Evolutionary conservation across 2,888 invertebrate species (phyloP).

Genomic region (Orchestes rusci): DNA sequence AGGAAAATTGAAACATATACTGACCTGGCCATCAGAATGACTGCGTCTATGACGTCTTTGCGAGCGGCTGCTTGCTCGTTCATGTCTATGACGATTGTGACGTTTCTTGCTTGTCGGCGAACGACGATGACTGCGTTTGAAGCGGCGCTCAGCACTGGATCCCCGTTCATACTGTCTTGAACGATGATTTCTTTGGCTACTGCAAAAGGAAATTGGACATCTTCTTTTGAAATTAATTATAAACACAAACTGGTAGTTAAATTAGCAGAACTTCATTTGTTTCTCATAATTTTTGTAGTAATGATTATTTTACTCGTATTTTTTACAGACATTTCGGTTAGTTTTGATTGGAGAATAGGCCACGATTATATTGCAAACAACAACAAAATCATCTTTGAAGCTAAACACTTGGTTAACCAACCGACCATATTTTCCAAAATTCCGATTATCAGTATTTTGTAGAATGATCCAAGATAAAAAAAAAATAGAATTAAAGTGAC

Average conservation of each 20-base stretch:
- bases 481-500: no score
- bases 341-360: no score
- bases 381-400: no score
- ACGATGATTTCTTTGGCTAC: slow-evolving; percentile 54
- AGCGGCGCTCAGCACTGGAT: slow-evolving; percentile 72
- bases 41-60: slow-evolving; percentile 42
- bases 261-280: not conserved
- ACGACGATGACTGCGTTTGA: slow-evolving; percentile 78
- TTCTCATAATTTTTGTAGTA: not conserved
- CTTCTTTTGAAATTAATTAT: not conserved
- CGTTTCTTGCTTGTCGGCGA: slow-evolving; percentile 73
- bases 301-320: not conserved
- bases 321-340: no score
- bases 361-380: no score
- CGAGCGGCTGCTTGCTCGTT: slow-evolving; percentile 42
- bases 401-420: no score
- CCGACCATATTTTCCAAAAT: no score
- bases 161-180: slow-evolving; percentile 62
- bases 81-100: slow-evolving; percentile 61
- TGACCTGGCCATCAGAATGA: slow-evolving; percentile 46
- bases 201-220: slow-evolving; percentile 37
- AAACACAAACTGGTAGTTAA: not conserved
- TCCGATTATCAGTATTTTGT: no score
- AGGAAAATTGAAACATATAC: slow-evolving; percentile 26
- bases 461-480: no score